A percentile compares a stretch with the other conserved stretches of the same genome.
phyloP scores from a whole-genome alignment of 2,888 invertebrate species.

The Drosophila anomalata region DNA sequence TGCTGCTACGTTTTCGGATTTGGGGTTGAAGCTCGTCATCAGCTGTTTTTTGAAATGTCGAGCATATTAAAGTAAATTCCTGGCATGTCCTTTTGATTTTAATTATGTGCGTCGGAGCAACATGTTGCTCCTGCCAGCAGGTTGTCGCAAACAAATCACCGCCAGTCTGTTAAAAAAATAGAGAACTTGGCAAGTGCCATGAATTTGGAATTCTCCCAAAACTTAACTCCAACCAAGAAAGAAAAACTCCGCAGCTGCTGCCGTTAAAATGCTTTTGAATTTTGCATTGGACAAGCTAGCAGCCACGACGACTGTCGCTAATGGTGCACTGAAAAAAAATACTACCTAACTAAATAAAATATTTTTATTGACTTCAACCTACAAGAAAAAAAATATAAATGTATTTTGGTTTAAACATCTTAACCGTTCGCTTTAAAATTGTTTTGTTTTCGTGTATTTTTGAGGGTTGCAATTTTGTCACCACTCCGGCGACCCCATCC shows the following conservation, averaged over 20 bases:
- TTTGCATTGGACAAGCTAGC: conserved; percentile 47
- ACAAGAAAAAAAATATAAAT: too few relatives aligned
- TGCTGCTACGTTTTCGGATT: conserved; percentile 27
- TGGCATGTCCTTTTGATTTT: conserved; percentile 42
- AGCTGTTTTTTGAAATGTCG: conserved; percentile 59
- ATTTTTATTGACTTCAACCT: too few relatives aligned
- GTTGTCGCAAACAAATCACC: conserved; percentile 53
- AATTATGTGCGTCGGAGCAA: conserved; percentile 71
- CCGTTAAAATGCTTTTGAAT: conserved; percentile 68
- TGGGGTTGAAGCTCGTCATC: conserved; percentile 57
- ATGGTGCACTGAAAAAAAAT: conserved; percentile 35
- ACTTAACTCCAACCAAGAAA: conserved; percentile 1
- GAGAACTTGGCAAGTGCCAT: conserved; percentile 56
- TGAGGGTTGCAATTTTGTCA: conserved; percentile 62
- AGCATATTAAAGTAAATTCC: conserved; percentile 15
- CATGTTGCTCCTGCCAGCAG: conserved; percentile 59
- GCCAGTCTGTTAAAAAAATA: conserved; percentile 44
- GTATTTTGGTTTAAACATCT: not conserved
- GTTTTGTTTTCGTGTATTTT: conserved; percentile 18
- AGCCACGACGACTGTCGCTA: conserved; percentile 40
- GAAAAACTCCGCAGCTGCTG: conserved; percentile 64
- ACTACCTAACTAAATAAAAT: too few relatives aligned
- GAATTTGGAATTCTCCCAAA: conserved; percentile 9
- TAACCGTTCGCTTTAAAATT: not conserved
- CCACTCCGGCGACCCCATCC: conserved; percentile 10